phyloP scores from a whole-genome alignment of 1,140 invertebrate species.

The Tribolium madens region DNA sequence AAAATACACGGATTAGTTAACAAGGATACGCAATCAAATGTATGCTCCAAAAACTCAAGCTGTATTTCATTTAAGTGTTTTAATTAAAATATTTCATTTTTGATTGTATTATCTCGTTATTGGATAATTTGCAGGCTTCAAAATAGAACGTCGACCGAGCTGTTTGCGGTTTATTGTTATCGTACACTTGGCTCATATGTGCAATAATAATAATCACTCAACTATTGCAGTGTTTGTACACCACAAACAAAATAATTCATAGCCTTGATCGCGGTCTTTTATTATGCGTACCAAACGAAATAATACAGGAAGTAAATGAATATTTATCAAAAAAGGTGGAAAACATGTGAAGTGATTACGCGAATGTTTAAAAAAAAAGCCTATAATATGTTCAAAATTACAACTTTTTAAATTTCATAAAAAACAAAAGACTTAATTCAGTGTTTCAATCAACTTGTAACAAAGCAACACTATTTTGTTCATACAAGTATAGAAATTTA shows the following conservation, averaged over 20 bases:
- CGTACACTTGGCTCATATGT: conserved; percentile 2
- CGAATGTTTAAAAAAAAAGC: neutral
- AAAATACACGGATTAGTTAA: conserved; percentile 14
- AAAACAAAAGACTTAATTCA: no score
- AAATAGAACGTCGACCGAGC: conserved; percentile 10
- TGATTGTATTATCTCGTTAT: conserved; percentile 6
- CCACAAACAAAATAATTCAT: neutral
- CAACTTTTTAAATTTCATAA: no score
- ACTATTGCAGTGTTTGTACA: neutral
- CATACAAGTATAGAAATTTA: no score
- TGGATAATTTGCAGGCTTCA: conserved; percentile 3
- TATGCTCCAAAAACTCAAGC: neutral
- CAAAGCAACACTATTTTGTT: no score
- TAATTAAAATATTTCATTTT: neutral
- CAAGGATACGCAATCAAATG: neutral
- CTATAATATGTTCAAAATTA: no score
- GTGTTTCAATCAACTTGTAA: no score
- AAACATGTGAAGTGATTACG: neutral
- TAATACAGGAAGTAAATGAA: neutral
- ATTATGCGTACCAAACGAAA: neutral
- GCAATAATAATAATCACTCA: conserved; percentile 4
- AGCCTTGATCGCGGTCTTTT: neutral
- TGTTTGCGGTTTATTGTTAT: conserved; percentile 27
- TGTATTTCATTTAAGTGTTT: no score
- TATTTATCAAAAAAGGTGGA: neutral